Base-by-base conservation (phyloP, 2,797 vertebrate species). In the Premnoplex brunnescens region DNA sequence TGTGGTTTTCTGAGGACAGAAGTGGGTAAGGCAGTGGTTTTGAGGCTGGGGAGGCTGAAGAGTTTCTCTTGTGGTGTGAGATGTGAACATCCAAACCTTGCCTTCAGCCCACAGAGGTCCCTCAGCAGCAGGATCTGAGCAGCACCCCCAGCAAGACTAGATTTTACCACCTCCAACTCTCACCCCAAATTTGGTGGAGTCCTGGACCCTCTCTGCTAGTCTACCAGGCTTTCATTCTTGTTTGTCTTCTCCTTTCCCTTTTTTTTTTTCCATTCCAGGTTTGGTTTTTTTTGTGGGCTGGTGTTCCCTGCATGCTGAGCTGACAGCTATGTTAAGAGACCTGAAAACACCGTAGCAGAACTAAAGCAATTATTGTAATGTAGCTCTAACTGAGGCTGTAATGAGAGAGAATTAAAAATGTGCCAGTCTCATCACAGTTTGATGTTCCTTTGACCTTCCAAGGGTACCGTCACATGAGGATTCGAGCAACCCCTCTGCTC, bases 311-410 rank as follows among this genome's bases (percentile, higher is more conserved):
- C 87, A 96, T 71, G 83, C 94, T 92, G 88, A 97, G 96, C 96
- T 98, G 97, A 98, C 90, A 96, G 96, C 89, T 96, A 94, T 96
- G 96, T 97, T 96, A 97, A 97, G 74, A 95, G 84, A 97, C 92
- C 95, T 95, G 92, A 95, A 97, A 97, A 97, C 94, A 97, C 96
- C 94, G 9, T 96, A 96, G 98, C 98, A 98, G 97, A 98, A 98
- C 97, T 97, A 98, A 98, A 98, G 98, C 97, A 98, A 98, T 98
- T 98, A 98, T 96, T 98, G 97, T 98, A 98, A 98, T 97, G 93
- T 63, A 92, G 95, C 91, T 96, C 97, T 98, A 97, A 97, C 97
- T 97, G 96, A 96, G 93, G 92, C 96, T 96, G 91, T 97, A 98
- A 98, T 97, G 97, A 98, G 97, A 96, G 52, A 95, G 96, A 97